These are phyloP conservation scores for Nudaria mundana DNA, from an alignment of 2,888 invertebrate genomes.

Conservation along the genomic window DNA sequence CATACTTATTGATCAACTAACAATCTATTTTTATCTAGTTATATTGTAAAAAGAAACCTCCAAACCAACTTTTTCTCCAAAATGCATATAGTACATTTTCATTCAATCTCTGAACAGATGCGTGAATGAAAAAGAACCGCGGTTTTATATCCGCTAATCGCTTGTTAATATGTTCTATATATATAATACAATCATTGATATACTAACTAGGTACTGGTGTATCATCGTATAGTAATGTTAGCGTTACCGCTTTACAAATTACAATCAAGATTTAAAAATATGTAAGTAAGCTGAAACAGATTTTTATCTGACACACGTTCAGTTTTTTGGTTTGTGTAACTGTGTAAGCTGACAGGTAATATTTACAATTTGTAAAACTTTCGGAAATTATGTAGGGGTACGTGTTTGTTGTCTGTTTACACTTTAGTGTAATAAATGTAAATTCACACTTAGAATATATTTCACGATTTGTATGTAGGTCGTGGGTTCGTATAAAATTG, in stretches of 20 bases:
- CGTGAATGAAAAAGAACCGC: not conserved
- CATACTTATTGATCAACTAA: no score
- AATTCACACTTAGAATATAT: not conserved
- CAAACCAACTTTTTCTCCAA: no score
- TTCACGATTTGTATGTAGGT: not conserved
- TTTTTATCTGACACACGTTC: conserved; percentile 1
- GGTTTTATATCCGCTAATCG: not conserved
- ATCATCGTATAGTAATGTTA: not conserved
- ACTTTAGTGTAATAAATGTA: not conserved
- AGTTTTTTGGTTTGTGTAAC: conserved; percentile 1
- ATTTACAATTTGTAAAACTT: not conserved
- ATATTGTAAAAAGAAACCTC: no score
- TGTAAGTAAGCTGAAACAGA: not conserved
- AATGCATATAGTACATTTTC: no score
- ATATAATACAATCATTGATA: not conserved
- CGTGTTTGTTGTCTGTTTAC: not conserved
- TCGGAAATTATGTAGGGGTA: not conserved
- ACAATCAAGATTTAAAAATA: conserved; percentile 1
- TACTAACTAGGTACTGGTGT: not conserved
- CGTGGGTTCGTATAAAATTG: no score
- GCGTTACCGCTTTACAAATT: not conserved
- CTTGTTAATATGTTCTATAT: not conserved
- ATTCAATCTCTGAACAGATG: no score
- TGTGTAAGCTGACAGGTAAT: not conserved
- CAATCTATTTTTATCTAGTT: no score